Evolutionary conservation across 2,888 invertebrate species (phyloP).

Genomic region (Synergus umbraculus): DNA sequence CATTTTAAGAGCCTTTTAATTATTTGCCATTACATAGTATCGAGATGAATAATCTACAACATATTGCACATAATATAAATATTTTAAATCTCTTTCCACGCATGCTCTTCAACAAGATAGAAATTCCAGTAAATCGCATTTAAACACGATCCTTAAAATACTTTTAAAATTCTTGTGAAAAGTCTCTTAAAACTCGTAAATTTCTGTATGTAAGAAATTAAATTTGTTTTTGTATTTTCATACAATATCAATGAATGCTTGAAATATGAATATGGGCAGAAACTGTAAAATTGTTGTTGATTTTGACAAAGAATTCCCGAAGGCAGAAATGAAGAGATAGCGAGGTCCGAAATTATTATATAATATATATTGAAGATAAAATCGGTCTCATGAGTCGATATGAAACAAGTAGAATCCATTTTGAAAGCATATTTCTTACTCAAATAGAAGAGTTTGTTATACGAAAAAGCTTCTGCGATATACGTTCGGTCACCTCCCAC

Average conservation of each 20-base stretch:
- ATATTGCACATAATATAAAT: no score
- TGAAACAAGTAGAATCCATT: not conserved
- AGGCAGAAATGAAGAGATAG: not conserved
- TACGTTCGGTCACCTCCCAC: constrained; percentile 14
- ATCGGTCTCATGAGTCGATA: constrained; percentile 1
- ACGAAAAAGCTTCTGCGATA: not conserved
- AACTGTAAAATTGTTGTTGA: not conserved
- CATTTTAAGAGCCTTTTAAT: no score
- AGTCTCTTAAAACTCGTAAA: no score
- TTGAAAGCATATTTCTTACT: not conserved
- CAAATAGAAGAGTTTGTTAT: not conserved
- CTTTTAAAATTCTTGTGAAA: no score
- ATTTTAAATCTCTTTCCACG: no score
- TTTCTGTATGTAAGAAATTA: no score
- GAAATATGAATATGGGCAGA: not conserved
- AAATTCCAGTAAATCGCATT: no score
- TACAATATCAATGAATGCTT: not conserved
- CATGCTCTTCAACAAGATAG: no score
- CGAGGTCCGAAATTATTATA: not conserved
- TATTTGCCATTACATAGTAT: no score
- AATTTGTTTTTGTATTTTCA: no score
- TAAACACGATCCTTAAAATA: no score
- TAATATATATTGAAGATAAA: not conserved
- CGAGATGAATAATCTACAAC: no score
- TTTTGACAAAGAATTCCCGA: not conserved